Evolutionary conservation across 1,140 invertebrate genomes (phyloP), one percentile per base, ranked within the genome.

Genomic region (Atta texana): DNA sequence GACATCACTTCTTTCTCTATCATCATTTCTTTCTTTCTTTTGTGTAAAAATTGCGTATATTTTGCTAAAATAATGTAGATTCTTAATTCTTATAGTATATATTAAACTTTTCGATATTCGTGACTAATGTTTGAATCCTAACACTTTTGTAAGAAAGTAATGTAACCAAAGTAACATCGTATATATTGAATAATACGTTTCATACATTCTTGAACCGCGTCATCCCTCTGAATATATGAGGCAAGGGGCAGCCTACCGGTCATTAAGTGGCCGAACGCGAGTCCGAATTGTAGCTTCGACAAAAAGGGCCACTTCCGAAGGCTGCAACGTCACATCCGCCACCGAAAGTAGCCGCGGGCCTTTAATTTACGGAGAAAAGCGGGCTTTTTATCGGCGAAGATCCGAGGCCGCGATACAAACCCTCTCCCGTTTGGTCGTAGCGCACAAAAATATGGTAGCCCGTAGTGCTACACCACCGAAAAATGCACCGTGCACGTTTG

Each of bases 291-390:
- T 61, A 80, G 87, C 77, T 80, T 66, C 63, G 63, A 86, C 90
- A 91, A 91, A 91, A 91, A 91, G 87, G 85, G 87, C 90, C 88
- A 91, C 90, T 91, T 91, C 90, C 90, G 90, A 91, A 91, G 88
- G 85, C 77, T 91, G 90, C 90, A 88, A 64, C 91, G 91, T 92
- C 91, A 92, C 89, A 92, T 92, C 91, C 91, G 91, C 78, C 89
- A 90, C 85, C 87, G 85, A 89, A 90, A 90, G 89, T 90, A 88
- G 89, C 89, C 90, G 77, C 87, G 82, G 88, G 91, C 76, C 89
- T 91, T 82, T 92, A 92, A 92, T 92, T 92, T 92, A 84, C 87
- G 91, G 85, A 78, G 91, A 91, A 92, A 92, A 92, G 86, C 91
- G 66, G 82, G 85, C 76, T 92, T 92, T 92, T 84, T 86, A 84